phyloP scores from a whole-genome alignment of 1,140 invertebrate species.

The Saccostrea cuccullata region DNA sequence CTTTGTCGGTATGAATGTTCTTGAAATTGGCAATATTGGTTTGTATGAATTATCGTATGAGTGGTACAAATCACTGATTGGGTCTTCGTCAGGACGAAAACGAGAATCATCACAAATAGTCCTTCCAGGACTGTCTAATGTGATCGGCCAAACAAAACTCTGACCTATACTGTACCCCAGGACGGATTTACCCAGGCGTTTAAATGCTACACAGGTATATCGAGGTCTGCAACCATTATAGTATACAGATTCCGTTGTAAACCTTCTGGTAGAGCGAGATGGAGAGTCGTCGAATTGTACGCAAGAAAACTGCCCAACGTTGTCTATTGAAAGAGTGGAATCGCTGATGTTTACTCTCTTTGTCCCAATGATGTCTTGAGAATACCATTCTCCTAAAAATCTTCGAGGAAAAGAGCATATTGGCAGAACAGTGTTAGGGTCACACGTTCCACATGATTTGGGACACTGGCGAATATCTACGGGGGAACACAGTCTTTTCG shows the following conservation, averaged over 20 bases:
- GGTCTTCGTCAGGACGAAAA: constrained; percentile 43
- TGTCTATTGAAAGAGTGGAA: constrained; percentile 23
- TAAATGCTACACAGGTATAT: constrained; percentile 46
- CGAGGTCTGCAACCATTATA: constrained; percentile 51
- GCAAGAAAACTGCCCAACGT: constrained; percentile 45
- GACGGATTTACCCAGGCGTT: constrained; percentile 26
- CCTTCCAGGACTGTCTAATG: constrained; percentile 2
- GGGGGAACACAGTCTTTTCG: constrained; percentile 53
- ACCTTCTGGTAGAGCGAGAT: constrained; percentile 23
- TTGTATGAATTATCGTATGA: constrained; percentile 39
- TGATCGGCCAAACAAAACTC: constrained; percentile 51
- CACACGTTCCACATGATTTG: constrained; percentile 63
- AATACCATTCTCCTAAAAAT: constrained; percentile 60
- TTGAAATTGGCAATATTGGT: constrained; percentile 42
- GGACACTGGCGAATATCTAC: constrained; percentile 63
- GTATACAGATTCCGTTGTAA: constrained; percentile 43
- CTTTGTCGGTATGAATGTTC: neutral
- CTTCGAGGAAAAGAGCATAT: constrained; percentile 60
- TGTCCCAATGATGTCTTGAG: neutral
- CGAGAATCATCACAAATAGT: constrained; percentile 35
- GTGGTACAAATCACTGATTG: constrained; percentile 41
- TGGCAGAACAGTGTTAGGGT: constrained; percentile 38
- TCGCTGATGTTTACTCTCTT: constrained; percentile 46
- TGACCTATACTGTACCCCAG: constrained; percentile 48
- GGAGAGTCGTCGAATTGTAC: constrained; percentile 41